phyloP scores from a whole-genome alignment of 2,888 invertebrate species.

The Bedellia somnulentella region DNA sequence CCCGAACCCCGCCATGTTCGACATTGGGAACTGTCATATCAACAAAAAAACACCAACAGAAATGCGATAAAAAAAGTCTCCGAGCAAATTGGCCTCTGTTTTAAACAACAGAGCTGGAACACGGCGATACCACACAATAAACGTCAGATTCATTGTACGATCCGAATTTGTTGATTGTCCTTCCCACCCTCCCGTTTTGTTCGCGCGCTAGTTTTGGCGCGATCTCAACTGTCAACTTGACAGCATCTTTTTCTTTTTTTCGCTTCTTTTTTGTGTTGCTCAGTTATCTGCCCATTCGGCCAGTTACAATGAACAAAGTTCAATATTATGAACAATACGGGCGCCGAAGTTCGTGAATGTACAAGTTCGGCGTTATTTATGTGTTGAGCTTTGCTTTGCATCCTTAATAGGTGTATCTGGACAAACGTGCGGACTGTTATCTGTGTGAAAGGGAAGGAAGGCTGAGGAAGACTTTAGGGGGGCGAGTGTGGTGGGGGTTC shows the following conservation, averaged over 20 bases:
- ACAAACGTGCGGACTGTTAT: constrained; percentile 33
- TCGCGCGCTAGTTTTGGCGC: constrained; percentile 38
- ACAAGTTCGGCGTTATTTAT: constrained; percentile 24
- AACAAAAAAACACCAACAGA: constrained; percentile 39
- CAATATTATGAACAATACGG: constrained; percentile 7
- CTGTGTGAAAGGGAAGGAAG: constrained; percentile 21
- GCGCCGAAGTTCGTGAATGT: constrained; percentile 16
- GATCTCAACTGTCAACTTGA: constrained; percentile 34
- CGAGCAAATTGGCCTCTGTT: constrained; percentile 58
- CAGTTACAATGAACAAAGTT: constrained; percentile 4
- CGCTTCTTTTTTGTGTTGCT: constrained; percentile 21
- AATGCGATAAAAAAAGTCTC: constrained; percentile 44
- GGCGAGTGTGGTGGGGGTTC: constrained; percentile 18
- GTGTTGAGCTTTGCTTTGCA: constrained; percentile 23
- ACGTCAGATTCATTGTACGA: constrained; percentile 48
- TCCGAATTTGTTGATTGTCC: constrained; percentile 52
- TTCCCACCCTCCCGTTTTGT: constrained; percentile 26
- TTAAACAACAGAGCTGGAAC: constrained; percentile 57
- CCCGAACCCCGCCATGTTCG: constrained; percentile 27
- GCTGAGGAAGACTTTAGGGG: constrained; percentile 3
- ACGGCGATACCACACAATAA: constrained; percentile 55
- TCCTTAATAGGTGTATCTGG: constrained; percentile 40
- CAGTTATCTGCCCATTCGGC: constrained; percentile 14
- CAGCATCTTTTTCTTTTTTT: constrained; percentile 11
- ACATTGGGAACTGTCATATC: constrained; percentile 55